These are phyloP conservation scores for Craniophora ligustri DNA, from an alignment of 2,888 invertebrate species.

Conservation along the genomic window DNA sequence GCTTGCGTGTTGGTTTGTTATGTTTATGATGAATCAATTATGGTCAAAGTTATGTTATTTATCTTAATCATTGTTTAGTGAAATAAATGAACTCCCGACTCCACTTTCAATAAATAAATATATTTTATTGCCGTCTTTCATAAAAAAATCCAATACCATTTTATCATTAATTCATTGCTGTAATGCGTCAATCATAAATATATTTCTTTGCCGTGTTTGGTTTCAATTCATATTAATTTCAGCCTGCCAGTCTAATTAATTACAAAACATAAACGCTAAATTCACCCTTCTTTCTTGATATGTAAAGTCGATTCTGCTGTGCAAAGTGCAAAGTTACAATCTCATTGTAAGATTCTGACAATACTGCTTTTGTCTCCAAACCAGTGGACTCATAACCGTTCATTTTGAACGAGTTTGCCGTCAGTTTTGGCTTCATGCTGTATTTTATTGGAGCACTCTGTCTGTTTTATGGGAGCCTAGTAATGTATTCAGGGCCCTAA, in stretches of 20 bases:
- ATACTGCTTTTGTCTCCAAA: slow-evolving; percentile 10
- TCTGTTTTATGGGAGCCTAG: slow-evolving; percentile 1
- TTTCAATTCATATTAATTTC: slow-evolving; percentile 1
- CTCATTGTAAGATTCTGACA: slow-evolving; percentile 13
- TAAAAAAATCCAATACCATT: no score
- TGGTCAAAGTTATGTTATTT: no score
- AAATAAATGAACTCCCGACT: no score
- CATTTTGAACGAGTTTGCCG: slow-evolving; percentile 5
- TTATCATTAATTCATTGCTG: no score
- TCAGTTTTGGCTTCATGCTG: not conserved
- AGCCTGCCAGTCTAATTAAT: slow-evolving; percentile 2
- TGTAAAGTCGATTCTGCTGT: not conserved
- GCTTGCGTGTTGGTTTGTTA: no score
- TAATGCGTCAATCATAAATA: not conserved
- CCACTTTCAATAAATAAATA: no score
- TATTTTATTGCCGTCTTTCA: no score
- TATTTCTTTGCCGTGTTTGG: not conserved
- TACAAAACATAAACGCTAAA: not conserved
- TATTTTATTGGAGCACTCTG: slow-evolving; percentile 13
- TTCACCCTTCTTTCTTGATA: rapidly evolving
- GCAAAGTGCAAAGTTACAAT: not conserved
- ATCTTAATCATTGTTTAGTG: no score
- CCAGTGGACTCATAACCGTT: slow-evolving; percentile 5
- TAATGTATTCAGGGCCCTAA: not conserved
- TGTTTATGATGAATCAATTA: no score